phyloP scores from a whole-genome alignment of 2,888 invertebrate genomes.

The Microplitis deprimator region DNA sequence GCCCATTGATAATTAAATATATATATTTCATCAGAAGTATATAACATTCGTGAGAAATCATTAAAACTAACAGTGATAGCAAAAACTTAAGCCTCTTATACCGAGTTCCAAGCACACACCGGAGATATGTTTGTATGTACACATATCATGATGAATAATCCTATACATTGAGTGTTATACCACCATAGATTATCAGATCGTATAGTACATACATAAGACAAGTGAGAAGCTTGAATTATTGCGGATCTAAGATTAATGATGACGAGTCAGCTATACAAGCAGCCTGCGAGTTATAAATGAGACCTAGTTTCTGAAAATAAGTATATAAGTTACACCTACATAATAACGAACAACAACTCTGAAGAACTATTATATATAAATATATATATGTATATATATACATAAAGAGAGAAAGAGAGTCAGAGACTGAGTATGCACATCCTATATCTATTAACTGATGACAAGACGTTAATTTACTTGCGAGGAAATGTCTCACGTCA shows the following conservation, averaged over 20 bases:
- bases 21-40: no score
- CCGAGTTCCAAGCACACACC: neutral
- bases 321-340: conserved; percentile 2
- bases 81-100: neutral
- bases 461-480: neutral
- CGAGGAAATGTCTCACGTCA: conserved; percentile 1
- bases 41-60: no score
- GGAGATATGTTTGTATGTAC: neutral
- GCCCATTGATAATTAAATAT: no score
- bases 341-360: neutral
- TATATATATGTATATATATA: neutral
- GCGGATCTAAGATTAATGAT: conserved; percentile 3
- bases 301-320: conserved; percentile 10
- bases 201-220: neutral
- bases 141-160: neutral
- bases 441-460: neutral
- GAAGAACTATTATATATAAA: neutral
- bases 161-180: neutral
- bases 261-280: neutral
- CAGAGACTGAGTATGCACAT: neutral
- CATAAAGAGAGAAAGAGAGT: neutral
- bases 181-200: neutral
- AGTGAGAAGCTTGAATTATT: conserved; percentile 5
- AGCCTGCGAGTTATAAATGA: conserved; percentile 7
- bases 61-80: neutral